Conservation (phyloP, 2,113 vertebrate species). For the Corythoichthys haematopterus region DNA sequence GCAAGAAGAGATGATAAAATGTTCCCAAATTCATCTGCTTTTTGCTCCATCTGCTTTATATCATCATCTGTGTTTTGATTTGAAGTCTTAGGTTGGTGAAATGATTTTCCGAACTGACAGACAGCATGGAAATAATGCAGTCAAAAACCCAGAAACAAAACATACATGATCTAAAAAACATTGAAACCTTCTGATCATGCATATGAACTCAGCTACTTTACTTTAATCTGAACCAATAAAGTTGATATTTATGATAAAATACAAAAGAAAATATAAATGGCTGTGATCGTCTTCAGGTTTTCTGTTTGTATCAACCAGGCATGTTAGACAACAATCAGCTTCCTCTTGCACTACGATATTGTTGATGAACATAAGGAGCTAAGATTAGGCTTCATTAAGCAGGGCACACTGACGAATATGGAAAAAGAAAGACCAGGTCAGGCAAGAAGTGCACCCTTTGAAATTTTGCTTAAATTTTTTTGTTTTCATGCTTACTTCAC, state of each 20-base stretch:
- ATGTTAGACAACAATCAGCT: background rate
- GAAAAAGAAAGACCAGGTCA: conserved; percentile 3
- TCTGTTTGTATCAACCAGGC: background rate
- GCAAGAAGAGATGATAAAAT: background rate
- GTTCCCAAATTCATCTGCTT: conserved; percentile 1
- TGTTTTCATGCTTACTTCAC: conserved; percentile 21
- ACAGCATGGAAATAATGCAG: background rate
- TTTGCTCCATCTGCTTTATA: conserved; percentile 3
- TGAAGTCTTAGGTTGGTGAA: background rate
- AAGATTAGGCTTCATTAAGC: conserved; percentile 10
- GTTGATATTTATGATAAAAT: background rate
- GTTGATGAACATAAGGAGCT: conserved; percentile 6
- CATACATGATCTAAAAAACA: background rate
- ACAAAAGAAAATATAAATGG: background rate
- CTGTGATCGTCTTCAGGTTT: background rate
- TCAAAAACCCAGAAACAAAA: background rate
- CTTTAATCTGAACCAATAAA: background rate
- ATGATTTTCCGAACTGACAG: background rate
- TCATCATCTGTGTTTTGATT: background rate
- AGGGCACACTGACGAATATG: conserved; percentile 4
- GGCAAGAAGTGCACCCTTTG: background rate
- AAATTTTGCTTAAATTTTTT: conserved; percentile 18
- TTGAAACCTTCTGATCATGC: background rate
- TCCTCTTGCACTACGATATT: background rate
- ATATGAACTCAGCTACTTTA: background rate